Evolutionary conservation across 2,797 vertebrate species (phyloP).

Genomic region (Pseudochaenichthys georgianus): DNA sequence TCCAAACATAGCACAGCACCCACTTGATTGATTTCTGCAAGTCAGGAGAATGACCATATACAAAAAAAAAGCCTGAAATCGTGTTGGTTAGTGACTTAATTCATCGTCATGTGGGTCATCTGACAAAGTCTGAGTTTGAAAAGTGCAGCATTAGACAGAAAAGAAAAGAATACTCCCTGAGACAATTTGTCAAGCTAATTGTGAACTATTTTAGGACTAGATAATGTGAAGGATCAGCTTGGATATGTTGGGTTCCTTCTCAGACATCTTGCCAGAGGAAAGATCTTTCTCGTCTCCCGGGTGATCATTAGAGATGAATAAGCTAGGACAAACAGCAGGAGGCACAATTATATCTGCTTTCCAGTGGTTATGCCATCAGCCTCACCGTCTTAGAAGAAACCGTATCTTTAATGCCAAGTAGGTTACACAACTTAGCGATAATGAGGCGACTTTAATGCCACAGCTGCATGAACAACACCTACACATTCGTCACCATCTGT

Average conservation of each 20-base stretch:
- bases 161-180: constrained; percentile 2
- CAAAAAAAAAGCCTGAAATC: constrained; percentile 10
- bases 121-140: constrained; percentile 21
- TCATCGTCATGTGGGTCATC: constrained; percentile 11
- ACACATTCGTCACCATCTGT: not conserved
- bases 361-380: constrained; percentile 39
- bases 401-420: constrained; percentile 25
- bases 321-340: constrained; percentile 62
- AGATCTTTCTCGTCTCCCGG: constrained; percentile 60
- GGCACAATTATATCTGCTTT: constrained; percentile 57
- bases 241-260: constrained; percentile 49
- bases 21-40: constrained; percentile 65
- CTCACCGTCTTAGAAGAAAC: constrained; percentile 36
- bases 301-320: constrained; percentile 75
- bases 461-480: constrained; percentile 10
- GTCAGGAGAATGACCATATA: constrained; percentile 44
- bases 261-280: constrained; percentile 66
- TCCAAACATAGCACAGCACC: constrained; percentile 78
- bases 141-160: constrained; percentile 5
- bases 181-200: constrained; percentile 10
- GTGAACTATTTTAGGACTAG: constrained; percentile 51
- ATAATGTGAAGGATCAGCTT: constrained; percentile 50
- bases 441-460: constrained; percentile 3
- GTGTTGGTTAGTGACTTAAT: constrained; percentile 2
- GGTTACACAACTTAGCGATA: constrained; percentile 29